These are phyloP conservation scores for Drosophila fuyamai DNA, from an alignment of 1,140 invertebrate species.

Conservation along the genomic window DNA sequence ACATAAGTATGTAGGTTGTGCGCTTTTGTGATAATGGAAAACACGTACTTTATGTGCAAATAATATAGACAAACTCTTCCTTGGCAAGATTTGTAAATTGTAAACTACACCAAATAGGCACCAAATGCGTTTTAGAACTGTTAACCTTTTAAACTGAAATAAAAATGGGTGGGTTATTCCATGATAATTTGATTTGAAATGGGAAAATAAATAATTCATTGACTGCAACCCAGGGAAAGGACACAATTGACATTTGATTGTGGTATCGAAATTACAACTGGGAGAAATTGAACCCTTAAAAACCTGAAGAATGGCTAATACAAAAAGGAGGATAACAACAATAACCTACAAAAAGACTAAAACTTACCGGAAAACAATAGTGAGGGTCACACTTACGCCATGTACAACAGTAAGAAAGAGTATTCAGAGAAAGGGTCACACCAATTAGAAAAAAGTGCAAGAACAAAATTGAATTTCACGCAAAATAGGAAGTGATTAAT, in stretches of 20 bases:
- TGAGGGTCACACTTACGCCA: neutral
- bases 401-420: no score
- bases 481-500: slow-evolving; percentile 70
- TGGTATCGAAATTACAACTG: neutral
- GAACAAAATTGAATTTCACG: slow-evolving; percentile 9
- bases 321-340: no score
- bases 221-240: neutral
- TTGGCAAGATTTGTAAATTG: neutral
- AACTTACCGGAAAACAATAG: no score
- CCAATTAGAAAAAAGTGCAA: neutral
- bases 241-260: neutral
- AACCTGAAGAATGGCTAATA: no score
- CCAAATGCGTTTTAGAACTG: slow-evolving; percentile 1
- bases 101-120: neutral
- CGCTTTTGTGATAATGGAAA: neutral
- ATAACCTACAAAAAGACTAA: no score
- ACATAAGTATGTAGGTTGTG: neutral
- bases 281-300: no score
- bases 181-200: neutral
- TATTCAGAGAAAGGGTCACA: slow-evolving; percentile 1
- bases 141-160: neutral
- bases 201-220: neutral
- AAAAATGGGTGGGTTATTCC: no score
- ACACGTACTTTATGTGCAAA: neutral
- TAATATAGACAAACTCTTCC: slow-evolving; percentile 2